Base-by-base conservation (phyloP, 2,797 vertebrate species). In the Ptychadena robeensis region DNA sequence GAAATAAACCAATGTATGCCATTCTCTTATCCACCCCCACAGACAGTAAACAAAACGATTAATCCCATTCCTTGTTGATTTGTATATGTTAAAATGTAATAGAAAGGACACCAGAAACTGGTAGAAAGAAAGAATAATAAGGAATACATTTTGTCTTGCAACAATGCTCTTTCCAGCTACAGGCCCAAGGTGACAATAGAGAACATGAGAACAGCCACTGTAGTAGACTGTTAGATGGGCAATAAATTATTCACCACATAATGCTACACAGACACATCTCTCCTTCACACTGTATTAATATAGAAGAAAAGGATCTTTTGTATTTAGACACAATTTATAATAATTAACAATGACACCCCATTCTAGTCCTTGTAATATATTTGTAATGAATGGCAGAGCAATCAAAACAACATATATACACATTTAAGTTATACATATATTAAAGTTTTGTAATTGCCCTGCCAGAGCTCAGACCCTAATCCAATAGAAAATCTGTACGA, bases 131-230 rank as follows among this genome's bases (percentile, higher is more conserved):
- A 34, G 38, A 71, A 71, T 59, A 80, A 80, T 40, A 27, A 61
- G 53, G 38, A 80, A 71, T 28, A 15, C 3, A 31, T 53, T 53
- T 32, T 22, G 44, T 69, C 32, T 69, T 48, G 59, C 31, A 73
- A 67, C 70, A 66, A 38, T 38, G 63, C 68, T 83, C 63, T 68
- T 73, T 65, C 66, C n/a, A 61, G 31, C 44, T 63, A 44, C 34
- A 73, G 69, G 44, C 63, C 61, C 82, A 79, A 83, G 82, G 76
- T 79, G 82, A 84, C 76, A 84, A 73, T 73, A 70, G 82, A 84
- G 76, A 73, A 79, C 82, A 83, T 61, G 69, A 83, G 70, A 83
- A 84, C 76, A 79, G 76, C 32, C 53, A 48, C 76, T 73, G 73
- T 59, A 61, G 63, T 27, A 73, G 76, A 37, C 82, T 79, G 76